Evolutionary conservation across 2,797 vertebrate genomes (phyloP).

Genomic region (Choloepus didactylus): DNA sequence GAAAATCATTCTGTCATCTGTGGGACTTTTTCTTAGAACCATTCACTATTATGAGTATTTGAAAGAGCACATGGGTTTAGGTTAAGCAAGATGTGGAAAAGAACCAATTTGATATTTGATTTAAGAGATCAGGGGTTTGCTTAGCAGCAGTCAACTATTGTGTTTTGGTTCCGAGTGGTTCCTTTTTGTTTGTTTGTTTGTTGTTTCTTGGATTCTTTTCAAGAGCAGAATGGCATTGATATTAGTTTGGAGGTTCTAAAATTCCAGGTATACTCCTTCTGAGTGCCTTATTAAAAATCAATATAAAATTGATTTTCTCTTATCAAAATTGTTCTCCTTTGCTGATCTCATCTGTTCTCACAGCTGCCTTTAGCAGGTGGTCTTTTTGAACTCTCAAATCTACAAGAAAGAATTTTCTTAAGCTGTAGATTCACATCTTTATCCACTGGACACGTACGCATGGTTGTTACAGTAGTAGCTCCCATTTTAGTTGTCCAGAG

Average conservation of each 20-base stretch:
- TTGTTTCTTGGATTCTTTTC: neutral
- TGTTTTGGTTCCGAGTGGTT: neutral
- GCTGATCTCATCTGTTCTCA: neutral
- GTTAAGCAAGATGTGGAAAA: neutral
- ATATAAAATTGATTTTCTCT: neutral
- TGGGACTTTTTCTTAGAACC: neutral
- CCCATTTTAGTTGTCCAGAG: neutral
- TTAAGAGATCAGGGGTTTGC: neutral
- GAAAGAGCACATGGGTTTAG: neutral
- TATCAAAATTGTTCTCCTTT: too few relatives aligned
- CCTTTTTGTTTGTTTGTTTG: too few relatives aligned
- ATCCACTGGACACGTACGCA: neutral
- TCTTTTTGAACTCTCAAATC: neutral
- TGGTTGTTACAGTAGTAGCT: neutral
- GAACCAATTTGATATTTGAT: neutral
- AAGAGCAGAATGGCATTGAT: neutral
- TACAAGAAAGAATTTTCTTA: neutral
- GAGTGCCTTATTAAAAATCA: neutral
- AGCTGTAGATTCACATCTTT: neutral
- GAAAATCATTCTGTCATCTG: too few relatives aligned
- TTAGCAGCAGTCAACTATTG: neutral
- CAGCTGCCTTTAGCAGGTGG: neutral
- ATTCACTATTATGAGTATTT: neutral
- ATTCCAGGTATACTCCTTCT: neutral
- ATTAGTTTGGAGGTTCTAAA: neutral